Base-by-base conservation (phyloP, 2,113 vertebrate species). In the Tenebrosternarchus preto region DNA sequence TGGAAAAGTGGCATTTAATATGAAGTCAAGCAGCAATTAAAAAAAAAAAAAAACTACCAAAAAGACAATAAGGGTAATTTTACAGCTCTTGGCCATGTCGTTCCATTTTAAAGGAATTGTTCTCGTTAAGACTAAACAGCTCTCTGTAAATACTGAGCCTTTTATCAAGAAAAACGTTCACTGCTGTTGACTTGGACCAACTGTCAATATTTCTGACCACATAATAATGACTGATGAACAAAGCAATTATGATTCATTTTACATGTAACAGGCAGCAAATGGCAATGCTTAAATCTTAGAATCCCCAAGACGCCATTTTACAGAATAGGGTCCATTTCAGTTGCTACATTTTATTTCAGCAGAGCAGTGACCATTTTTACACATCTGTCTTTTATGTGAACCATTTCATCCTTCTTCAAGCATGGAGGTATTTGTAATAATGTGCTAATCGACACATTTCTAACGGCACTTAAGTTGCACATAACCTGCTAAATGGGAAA, bases 41-140 rank as follows among this genome's bases (percentile, higher is more conserved):
- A 53, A 55, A 50, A 50, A 9, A 50, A 50, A 50, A 50, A 12
- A 36, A n/a, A n/a, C n/a, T n/a, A n/a, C n/a, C n/a, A n/a, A n/a
- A 31, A 76, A 78, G 78, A 84, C 74, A 81, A 80, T 80, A 72
- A 63, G 31, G 36, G 74, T 77, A 59, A 84, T 81, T 73, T 64
- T 63, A 43, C 17, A n/a, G 20, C 22, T 16, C 43, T 73, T 29
- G 79, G 66, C 68, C 73, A 64, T 71, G 59, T 67, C 67, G 67
- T 80, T 76, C 68, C 61, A 29, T 84, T 84, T 78, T 33, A 68
- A 69, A 67, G 55, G 5, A 73, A 72, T 77, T 63, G 31, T 31
- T 43, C 82, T 81, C 68, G 43, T 84, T 78, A 85, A 66, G 73
- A 7, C 31, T 63, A 11, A 68, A 61, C 61, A 22, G 56, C 24